A percentile compares a stretch with the other conserved stretches of the same genome.
phyloP scores from a whole-genome alignment of 2,797 vertebrate genomes.

The Catamblyrhynchus diadema region DNA sequence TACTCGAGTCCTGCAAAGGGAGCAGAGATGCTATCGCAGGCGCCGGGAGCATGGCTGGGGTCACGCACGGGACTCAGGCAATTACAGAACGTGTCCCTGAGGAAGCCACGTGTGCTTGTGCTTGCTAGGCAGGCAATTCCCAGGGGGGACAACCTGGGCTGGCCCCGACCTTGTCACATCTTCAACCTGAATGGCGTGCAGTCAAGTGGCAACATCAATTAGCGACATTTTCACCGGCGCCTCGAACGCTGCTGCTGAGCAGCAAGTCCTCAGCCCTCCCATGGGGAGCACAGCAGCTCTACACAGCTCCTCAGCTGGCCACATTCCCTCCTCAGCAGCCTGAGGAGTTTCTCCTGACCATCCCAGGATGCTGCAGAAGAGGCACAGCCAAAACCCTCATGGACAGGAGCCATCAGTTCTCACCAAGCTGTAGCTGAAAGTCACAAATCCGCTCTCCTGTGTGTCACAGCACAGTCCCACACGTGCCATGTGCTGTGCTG shows the following conservation, averaged over 20 bases:
- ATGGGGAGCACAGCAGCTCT: not conserved
- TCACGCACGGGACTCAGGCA: not conserved
- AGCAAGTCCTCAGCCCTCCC: not conserved
- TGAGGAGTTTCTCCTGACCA: not conserved
- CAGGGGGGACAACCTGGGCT: not conserved
- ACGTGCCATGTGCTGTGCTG: accelerated
- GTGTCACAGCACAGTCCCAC: accelerated
- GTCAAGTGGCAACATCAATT: conserved; percentile 1
- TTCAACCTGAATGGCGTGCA: not conserved
- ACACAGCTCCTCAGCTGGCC: not conserved
- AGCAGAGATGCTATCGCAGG: not conserved
- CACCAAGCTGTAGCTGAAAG: not conserved
- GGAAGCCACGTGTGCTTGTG: not conserved
- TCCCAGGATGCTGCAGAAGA: not conserved
- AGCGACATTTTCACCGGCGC: not conserved
- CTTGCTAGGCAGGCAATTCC: not conserved
- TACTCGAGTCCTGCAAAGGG: not conserved
- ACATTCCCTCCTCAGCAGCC: too few relatives aligned
- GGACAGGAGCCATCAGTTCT: not conserved
- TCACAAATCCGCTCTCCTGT: accelerated
- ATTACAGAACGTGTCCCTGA: accelerated
- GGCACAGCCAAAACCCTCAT: accelerated
- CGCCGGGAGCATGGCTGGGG: not conserved
- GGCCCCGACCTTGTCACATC: not conserved
- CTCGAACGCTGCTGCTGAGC: not conserved